Percentiles rank a stretch among this genome's conserved stretches.
Conservation (phyloP, 2,113 vertebrate species). For the Anseranas semipalmata region DNA sequence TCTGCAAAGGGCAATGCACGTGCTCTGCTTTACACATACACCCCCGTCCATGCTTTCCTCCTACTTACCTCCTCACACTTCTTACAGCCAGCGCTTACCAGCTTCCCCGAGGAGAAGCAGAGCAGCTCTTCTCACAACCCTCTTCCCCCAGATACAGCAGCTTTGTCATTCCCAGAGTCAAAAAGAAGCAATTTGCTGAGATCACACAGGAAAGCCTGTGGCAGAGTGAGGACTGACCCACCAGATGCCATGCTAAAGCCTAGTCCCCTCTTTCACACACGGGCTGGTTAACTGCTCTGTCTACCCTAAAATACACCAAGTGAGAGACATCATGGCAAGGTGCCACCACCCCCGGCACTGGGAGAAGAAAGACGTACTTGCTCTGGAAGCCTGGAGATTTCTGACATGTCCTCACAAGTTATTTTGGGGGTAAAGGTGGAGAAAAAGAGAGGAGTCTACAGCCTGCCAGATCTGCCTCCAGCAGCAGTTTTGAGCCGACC, state of each 20-base stretch:
- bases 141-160: not conserved
- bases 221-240: not conserved
- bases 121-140: not conserved
- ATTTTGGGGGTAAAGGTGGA: not conserved
- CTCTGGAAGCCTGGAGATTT: not conserved
- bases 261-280: no score
- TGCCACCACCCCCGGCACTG: fast-evolving
- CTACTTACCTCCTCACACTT: not conserved
- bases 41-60: not conserved
- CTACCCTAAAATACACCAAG: not conserved
- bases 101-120: not conserved
- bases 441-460: not conserved
- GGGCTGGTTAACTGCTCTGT: not conserved
- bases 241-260: not conserved
- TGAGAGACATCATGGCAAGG: not conserved
- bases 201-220: not conserved
- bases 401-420: not conserved
- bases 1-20: not conserved
- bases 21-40: not conserved
- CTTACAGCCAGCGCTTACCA: not conserved
- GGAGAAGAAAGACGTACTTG: not conserved
- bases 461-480: not conserved
- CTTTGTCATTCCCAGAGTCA: not conserved
- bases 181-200: not conserved
- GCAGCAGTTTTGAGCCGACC: not conserved